phyloP scores from a whole-genome alignment of 2,113 vertebrate genomes.

The Grammomys dolichurus region DNA sequence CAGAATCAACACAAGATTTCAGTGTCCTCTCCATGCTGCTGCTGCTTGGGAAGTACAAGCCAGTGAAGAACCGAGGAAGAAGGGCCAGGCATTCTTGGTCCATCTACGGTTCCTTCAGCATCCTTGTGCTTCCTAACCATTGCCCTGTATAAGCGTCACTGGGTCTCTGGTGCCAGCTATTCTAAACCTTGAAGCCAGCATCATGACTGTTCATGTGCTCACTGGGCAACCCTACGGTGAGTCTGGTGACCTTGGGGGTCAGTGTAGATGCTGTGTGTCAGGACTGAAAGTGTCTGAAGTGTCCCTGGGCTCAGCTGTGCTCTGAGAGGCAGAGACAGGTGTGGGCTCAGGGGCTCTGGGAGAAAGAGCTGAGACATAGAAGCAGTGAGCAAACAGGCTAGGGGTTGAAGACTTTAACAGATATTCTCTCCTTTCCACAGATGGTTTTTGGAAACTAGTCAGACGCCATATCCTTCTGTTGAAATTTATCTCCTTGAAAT shows the following conservation, averaged over 20 bases:
- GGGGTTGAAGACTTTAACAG: not conserved
- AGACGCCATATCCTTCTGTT: not conserved
- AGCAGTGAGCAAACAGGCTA: not conserved
- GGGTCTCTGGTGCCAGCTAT: not conserved
- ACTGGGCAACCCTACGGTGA: not conserved
- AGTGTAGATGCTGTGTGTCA: not conserved
- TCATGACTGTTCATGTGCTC: not conserved
- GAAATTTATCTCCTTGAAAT: not conserved
- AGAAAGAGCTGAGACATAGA: not conserved
- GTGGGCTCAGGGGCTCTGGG: not conserved
- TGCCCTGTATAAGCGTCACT: not conserved
- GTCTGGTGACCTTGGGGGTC: not conserved
- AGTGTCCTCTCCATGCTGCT: not conserved
- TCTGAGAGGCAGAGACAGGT: not conserved
- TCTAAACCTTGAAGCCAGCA: not conserved
- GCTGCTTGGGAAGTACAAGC: not conserved
- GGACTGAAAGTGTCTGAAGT: constrained; percentile 2
- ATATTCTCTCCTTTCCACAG: not conserved
- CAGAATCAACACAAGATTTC: not conserved
- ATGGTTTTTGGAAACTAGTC: constrained; percentile 41
- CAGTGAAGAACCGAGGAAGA: not conserved
- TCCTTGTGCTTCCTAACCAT: not conserved
- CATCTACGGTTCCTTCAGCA: not conserved
- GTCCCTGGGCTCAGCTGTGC: not conserved
- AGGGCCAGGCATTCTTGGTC: not conserved